Percentiles rank a stretch among this genome's conserved stretches.
Evolutionary conservation across 1,140 invertebrate genomes (phyloP).

Genomic region (Euwallacea similis): DNA sequence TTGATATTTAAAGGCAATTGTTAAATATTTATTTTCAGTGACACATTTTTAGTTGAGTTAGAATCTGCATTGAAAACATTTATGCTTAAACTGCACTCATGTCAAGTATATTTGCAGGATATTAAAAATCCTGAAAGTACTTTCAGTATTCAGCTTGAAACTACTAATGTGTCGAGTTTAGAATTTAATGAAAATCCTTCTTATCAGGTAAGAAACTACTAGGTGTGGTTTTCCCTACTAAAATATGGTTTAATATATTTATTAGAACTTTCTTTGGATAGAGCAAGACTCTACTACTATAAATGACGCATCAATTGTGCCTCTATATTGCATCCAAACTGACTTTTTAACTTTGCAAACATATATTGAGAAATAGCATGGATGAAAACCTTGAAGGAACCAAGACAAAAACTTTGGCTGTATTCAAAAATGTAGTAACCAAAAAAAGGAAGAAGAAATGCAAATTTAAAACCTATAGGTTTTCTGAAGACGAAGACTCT

Average conservation of each 20-base stretch:
- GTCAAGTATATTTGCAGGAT: constrained; percentile 36
- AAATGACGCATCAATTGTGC: constrained; percentile 38
- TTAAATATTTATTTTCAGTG: constrained; percentile 35
- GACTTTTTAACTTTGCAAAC: constrained; percentile 43
- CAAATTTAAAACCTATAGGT: constrained; percentile 28
- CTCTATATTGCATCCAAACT: constrained; percentile 41
- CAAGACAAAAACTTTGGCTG: constrained; percentile 46
- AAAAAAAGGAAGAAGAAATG: constrained; percentile 37
- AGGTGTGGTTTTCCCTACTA: no score
- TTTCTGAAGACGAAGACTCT: constrained; percentile 34
- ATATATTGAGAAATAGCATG: constrained; percentile 43
- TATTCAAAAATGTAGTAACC: constrained; percentile 46
- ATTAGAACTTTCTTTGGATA: constrained; percentile 47
- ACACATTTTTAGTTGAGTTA: constrained; percentile 42
- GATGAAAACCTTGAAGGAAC: constrained; percentile 23
- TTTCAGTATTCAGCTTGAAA: constrained; percentile 44
- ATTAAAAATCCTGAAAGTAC: constrained; percentile 37
- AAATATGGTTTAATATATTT: no score
- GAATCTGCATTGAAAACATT: constrained; percentile 43
- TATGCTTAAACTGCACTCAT: constrained; percentile 44
- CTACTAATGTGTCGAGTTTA: constrained; percentile 40
- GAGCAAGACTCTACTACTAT: neutral
- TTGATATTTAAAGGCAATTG: neutral
- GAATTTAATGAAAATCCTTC: constrained; percentile 44
- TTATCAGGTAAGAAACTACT: constrained; percentile 36